Evolutionary conservation across 2,888 invertebrate genomes (phyloP), one percentile per base, ranked within the genome.

Genomic region (Biston stratarius): DNA sequence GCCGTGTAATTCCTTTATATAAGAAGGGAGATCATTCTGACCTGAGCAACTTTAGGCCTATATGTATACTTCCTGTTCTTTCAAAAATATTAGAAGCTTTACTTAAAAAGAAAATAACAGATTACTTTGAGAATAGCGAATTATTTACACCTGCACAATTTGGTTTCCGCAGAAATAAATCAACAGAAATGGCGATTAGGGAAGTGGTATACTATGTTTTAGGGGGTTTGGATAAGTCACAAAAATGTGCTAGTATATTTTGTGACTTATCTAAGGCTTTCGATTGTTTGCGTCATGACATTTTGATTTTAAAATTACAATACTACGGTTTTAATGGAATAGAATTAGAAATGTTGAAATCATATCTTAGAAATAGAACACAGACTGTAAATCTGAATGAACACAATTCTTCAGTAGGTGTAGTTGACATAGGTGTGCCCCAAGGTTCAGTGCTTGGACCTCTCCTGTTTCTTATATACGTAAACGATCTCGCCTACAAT

Each of bases 201-300:
- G 6, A 47, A 14, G 47, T 47, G 5, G 12, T 47, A 5, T 47
- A 47, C 14, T 47, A 14, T 8, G 14, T 47, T 47, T 14, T 47
- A 5, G n/a, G 14, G 3, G 8, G 11, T 14, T n/a, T 47, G 47
- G 47, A 47, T 12, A 14, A 14, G 14, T 47, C 47, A 14, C 6
- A 47, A 5, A 47, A 47, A n/a, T 47, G 47, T 6, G 38, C 38
- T 10, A 53, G 9, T 14, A n/a, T 38, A 38, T 38, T 38, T 12
- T 38, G 38, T 14, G 34, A 38, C 34, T 38, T 53, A 9, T 53
- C 53, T 38, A 14, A 53, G 14, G 94, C 94, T 7, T 15, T 12
- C 34, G 47, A 48, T n/a, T 6, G 14, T 11, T 42, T 42, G 10
- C 9, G 42, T 11, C 42, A 45, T 24, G 40, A 11, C 9, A 47